Percentiles rank a stretch among this genome's conserved stretches.
Conservation (phyloP, 2,113 vertebrate species). For the Hepsetus odoe region DNA sequence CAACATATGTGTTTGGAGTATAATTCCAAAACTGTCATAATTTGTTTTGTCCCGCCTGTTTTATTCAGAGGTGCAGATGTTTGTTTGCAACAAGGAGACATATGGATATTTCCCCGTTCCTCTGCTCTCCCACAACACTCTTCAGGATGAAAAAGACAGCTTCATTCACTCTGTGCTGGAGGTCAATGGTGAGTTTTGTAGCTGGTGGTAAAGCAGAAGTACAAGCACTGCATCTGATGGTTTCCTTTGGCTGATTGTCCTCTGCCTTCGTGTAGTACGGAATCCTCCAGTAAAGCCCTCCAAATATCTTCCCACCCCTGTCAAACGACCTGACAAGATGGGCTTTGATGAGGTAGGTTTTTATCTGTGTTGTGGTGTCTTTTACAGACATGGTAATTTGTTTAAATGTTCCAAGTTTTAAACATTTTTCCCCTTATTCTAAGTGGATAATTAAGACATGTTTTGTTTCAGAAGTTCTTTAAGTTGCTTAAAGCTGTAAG, state of each 20-base stretch:
- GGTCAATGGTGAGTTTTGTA: slow-evolving; percentile 80
- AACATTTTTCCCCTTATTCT: too few relatives aligned
- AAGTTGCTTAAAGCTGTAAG: too few relatives aligned
- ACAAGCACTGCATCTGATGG: slow-evolving; percentile 33
- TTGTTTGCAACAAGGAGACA: slow-evolving; percentile 83
- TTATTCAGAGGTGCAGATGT: slow-evolving; percentile 89
- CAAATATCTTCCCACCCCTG: slow-evolving; percentile 69
- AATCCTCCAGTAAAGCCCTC: slow-evolving; percentile 79
- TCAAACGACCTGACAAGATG: slow-evolving; percentile 83
- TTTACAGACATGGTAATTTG: not conserved
- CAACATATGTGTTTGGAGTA: not conserved
- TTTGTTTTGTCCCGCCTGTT: not conserved
- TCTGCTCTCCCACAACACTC: slow-evolving; percentile 79
- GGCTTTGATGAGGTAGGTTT: slow-evolving; percentile 86
- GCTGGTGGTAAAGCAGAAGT: slow-evolving; percentile 2
- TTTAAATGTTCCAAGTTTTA: too few relatives aligned
- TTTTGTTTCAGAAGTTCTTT: too few relatives aligned
- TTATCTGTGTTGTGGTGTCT: not conserved
- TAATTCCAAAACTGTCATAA: not conserved
- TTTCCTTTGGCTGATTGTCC: slow-evolving; percentile 43
- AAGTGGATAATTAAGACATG: too few relatives aligned
- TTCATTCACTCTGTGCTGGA: slow-evolving; percentile 86
- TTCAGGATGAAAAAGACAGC: slow-evolving; percentile 86
- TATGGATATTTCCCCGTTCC: slow-evolving; percentile 88
- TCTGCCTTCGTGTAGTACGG: slow-evolving; percentile 71